Evolutionary conservation across 2,113 vertebrate genomes (phyloP).

Genomic region (Perca flavescens): DNA sequence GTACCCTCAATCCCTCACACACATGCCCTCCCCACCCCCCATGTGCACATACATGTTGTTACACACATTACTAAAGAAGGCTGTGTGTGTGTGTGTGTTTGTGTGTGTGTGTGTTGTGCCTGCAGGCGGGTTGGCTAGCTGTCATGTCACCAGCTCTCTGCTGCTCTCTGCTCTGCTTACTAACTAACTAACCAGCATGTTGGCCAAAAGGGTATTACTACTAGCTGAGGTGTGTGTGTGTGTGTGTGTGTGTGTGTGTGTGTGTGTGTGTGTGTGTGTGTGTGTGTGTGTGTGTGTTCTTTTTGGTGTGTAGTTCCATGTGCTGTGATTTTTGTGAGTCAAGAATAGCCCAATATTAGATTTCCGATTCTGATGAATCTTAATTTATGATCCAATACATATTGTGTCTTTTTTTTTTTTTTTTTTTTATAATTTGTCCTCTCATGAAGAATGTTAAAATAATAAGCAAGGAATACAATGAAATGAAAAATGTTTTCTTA

Average conservation of each 20-base stretch:
- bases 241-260: conserved; percentile 19
- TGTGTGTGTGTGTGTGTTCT: conserved; percentile 17
- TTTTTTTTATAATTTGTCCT: too few relatives aligned
- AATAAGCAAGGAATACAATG: too few relatives aligned
- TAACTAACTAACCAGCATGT: conserved; percentile 48
- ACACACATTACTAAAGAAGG: conserved; percentile 26
- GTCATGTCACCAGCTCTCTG: conserved; percentile 56
- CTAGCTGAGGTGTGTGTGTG: conserved; percentile 11
- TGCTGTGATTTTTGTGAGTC: background rate
- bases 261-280: background rate
- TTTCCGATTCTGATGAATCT: background rate
- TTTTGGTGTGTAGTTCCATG: background rate
- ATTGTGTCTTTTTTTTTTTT: background rate
- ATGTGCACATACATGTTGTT: conserved; percentile 3
- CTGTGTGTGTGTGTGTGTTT: conserved; percentile 25
- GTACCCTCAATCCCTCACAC: conserved; percentile 27
- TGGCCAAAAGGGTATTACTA: conserved; percentile 7
- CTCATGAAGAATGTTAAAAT: too few relatives aligned
- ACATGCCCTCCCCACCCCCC: background rate
- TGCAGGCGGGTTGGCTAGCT: conserved; percentile 56
- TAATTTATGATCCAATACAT: background rate
- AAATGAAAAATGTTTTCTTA: too few relatives aligned
- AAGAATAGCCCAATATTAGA: background rate
- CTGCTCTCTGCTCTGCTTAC: conserved; percentile 41
- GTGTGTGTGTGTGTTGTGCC: conserved; percentile 38